Conservation (phyloP, 2,888 invertebrate genomes). For the Ceraclea dissimilis region DNA sequence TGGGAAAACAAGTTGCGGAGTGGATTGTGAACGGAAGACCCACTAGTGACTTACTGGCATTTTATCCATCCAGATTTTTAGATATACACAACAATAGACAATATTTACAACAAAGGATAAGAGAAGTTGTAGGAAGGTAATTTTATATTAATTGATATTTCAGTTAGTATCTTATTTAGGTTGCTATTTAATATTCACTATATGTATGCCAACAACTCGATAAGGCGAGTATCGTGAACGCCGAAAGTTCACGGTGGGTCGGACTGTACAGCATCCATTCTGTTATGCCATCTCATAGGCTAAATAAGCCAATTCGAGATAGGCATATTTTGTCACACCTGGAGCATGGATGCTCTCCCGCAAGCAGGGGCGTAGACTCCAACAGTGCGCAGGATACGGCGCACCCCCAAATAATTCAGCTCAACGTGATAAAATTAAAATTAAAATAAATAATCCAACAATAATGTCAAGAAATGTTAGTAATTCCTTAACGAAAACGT, state of each 20-base stretch:
- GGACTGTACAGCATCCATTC: background rate
- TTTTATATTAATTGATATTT: slow-evolving; percentile 1
- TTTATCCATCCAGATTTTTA: slow-evolving; percentile 57
- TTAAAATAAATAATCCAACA: too few species aligned
- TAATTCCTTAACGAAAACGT: too few species aligned
- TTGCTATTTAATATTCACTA: background rate
- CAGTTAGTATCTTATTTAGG: background rate
- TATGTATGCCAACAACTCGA: background rate
- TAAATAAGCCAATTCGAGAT: too few species aligned
- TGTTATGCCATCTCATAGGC: background rate
- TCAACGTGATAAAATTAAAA: too few species aligned
- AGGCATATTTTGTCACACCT: too few species aligned
- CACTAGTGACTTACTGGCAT: slow-evolving; percentile 52
- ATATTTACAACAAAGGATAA: slow-evolving; percentile 53
- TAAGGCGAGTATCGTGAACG: too few species aligned
- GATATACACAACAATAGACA: slow-evolving; percentile 59
- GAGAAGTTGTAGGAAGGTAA: slow-evolving; percentile 56
- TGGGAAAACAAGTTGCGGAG: slow-evolving; percentile 60
- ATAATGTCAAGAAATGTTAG: too few species aligned
- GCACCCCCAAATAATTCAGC: too few species aligned
- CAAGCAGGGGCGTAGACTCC: too few species aligned
- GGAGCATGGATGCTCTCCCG: too few species aligned
- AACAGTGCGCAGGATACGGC: too few species aligned
- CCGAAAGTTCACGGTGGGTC: too few species aligned
- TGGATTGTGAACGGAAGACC: slow-evolving; percentile 61